A percentile compares a stretch with the other conserved stretches of the same genome.
phyloP scores from a whole-genome alignment of 2,797 vertebrate genomes.

The Cynopterus sphinx region DNA sequence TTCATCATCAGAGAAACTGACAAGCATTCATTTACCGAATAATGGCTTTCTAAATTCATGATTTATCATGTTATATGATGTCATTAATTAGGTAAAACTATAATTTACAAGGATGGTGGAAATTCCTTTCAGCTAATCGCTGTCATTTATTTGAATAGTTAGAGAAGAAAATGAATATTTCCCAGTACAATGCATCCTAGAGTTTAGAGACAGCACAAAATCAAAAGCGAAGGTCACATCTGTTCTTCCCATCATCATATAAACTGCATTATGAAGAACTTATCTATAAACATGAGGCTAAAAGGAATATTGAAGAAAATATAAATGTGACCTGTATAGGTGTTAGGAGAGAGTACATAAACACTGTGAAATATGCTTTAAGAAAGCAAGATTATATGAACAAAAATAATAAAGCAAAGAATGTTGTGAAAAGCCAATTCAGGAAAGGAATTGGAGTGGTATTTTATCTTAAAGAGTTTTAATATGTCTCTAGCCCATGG shows the following conservation, averaged over 20 bases:
- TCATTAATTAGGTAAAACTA: conserved; percentile 80
- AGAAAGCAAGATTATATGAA: conserved; percentile 42
- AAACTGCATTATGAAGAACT: conserved; percentile 14
- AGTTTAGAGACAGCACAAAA: background rate
- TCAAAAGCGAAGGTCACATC: background rate
- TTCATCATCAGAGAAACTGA: conserved; percentile 75
- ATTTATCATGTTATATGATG: conserved; percentile 80
- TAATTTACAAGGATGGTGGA: conserved; percentile 72
- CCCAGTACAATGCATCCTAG: background rate
- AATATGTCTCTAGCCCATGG: background rate
- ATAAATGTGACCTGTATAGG: background rate
- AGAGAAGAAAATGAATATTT: conserved; percentile 22
- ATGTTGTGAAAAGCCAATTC: conserved; percentile 32
- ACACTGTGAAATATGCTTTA: background rate
- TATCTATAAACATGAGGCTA: conserved; percentile 43
- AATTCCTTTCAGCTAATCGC: conserved; percentile 56
- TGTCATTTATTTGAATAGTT: background rate
- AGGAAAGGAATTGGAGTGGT: conserved; percentile 6
- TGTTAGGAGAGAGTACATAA: conserved; percentile 8
- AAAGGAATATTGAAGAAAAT: background rate
- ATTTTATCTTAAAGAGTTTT: conserved; percentile 64
- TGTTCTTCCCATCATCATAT: background rate
- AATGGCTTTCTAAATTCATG: conserved; percentile 81
- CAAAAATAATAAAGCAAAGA: conserved; percentile 60
- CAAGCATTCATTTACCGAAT: conserved; percentile 75